Evolutionary conservation across 2,888 invertebrate genomes (phyloP).

Genomic region (Ceraclea dissimilis): DNA sequence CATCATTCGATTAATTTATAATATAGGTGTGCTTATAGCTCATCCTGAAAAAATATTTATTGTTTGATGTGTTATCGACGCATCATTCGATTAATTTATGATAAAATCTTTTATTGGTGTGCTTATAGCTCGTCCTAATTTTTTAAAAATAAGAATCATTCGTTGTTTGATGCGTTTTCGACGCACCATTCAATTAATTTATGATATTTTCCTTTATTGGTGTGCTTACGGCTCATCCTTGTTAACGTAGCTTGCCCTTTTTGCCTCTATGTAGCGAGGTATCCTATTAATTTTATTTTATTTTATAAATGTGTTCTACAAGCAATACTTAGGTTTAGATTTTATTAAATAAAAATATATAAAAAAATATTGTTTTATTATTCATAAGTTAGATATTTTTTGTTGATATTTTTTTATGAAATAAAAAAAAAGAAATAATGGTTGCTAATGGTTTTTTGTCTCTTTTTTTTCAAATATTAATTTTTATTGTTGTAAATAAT

Average conservation of each 20-base stretch:
- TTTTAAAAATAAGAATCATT: too few species aligned
- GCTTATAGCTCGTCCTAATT: neutral
- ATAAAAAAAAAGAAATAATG: neutral
- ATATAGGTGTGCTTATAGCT: neutral
- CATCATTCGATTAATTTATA: too few species aligned
- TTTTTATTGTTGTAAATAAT: neutral
- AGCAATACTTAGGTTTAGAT: neutral
- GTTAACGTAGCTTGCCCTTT: constrained; percentile 11
- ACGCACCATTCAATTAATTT: too few species aligned
- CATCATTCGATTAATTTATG: too few species aligned
- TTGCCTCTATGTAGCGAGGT: constrained; percentile 1
- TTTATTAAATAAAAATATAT: neutral
- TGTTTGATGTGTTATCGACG: too few species aligned
- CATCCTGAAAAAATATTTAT: too few species aligned
- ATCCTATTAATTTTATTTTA: constrained; percentile 8
- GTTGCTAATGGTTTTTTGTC: neutral
- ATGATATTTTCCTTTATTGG: neutral
- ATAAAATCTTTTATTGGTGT: neutral
- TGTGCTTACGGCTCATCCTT: neutral
- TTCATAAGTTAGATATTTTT: neutral
- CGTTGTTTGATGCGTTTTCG: too few species aligned
- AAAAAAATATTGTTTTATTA: neutral
- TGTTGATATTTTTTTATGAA: neutral
- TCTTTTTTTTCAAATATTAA: neutral
- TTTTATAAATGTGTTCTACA: neutral